These are phyloP conservation scores for Numenius phaeopus DNA, from an alignment of 2,797 vertebrate species.

Conservation along the genomic window DNA sequence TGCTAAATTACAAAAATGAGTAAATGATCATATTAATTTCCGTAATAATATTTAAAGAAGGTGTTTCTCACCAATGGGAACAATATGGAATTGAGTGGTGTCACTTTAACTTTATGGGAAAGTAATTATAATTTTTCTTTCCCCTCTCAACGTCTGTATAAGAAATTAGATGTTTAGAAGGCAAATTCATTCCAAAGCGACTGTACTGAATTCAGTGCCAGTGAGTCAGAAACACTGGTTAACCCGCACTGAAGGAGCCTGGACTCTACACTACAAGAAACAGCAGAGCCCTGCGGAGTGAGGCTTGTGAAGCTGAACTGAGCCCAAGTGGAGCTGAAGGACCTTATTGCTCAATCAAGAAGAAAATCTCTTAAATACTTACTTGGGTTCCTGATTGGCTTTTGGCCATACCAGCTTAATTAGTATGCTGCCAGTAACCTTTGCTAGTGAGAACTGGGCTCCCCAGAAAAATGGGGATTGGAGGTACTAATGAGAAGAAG, in stretches of 20 bases:
- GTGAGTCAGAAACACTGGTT: neutral
- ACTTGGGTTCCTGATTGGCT: neutral
- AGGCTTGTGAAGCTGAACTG: neutral
- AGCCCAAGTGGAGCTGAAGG: neutral
- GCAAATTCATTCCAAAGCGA: neutral
- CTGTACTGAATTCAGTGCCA: neutral
- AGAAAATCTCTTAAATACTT: neutral
- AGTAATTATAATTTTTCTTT: neutral
- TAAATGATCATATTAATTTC: neutral
- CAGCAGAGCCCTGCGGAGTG: neutral
- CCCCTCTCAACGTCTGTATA: fast-evolving
- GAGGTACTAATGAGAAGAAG: neutral
- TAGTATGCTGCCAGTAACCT: neutral
- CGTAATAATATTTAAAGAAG: neutral
- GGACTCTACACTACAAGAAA: neutral
- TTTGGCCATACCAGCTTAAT: neutral
- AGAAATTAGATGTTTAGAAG: neutral
- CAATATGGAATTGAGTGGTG: neutral
- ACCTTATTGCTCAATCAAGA: neutral
- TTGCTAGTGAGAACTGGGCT: neutral
- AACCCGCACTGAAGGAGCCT: neutral
- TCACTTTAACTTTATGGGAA: neutral
- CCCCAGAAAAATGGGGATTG: neutral
- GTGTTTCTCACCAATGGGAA: neutral
- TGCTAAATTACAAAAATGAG: neutral